Percentiles rank a stretch among this genome's conserved stretches.
Conservation (phyloP, 2,888 invertebrate genomes). For the Augiades crinisus region DNA sequence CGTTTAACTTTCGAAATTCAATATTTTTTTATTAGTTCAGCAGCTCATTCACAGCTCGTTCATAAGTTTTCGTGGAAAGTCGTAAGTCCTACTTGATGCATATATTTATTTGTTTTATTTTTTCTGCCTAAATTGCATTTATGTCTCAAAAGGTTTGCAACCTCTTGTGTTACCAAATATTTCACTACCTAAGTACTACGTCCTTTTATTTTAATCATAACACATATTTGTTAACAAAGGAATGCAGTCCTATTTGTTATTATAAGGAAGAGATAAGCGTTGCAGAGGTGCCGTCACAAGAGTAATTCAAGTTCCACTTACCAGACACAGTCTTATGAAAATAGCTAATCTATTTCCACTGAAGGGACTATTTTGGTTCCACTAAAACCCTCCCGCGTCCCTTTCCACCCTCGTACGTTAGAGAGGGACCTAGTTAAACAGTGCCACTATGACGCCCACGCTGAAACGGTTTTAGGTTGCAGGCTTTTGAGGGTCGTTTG, state of each 20-base stretch:
- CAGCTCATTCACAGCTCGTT: neutral
- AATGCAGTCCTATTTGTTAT: no score
- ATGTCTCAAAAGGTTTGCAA: no score
- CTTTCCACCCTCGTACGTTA: neutral
- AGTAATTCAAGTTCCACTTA: no score
- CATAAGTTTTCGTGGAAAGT: neutral
- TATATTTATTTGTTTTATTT: no score
- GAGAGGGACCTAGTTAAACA: neutral
- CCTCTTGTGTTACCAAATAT: no score
- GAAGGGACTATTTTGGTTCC: neutral
- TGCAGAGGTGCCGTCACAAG: no score
- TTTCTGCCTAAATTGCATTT: no score
- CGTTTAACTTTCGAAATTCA: slow-evolving; percentile 6
- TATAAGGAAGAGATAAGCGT: no score
- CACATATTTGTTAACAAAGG: no score
- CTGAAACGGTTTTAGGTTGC: neutral
- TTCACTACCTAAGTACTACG: no score
- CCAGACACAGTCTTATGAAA: neutral
- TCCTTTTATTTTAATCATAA: no score
- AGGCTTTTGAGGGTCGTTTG: neutral
- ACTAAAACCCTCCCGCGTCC: neutral
- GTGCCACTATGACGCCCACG: neutral
- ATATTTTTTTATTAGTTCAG: neutral
- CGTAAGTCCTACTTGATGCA: neutral
- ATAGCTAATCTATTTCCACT: neutral